These are phyloP conservation scores for Crossocerus cetratus DNA, from an alignment of 2,888 invertebrate genomes.

Conservation along the genomic window DNA sequence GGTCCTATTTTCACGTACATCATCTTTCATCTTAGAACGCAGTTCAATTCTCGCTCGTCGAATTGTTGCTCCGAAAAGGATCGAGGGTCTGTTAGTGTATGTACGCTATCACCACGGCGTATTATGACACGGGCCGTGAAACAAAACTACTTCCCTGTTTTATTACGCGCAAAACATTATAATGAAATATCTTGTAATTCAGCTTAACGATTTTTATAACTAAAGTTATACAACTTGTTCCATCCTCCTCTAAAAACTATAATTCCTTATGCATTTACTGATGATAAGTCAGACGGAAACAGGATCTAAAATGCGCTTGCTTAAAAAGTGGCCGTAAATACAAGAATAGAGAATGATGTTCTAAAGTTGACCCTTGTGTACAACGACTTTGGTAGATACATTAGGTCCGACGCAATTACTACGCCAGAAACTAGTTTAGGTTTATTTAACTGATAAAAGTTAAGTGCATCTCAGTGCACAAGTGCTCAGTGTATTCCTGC, in stretches of 20 bases:
- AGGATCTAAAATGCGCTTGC: conserved; percentile 25
- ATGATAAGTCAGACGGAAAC: conserved; percentile 22
- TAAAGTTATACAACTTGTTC: conserved; percentile 24
- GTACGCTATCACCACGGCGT: neutral
- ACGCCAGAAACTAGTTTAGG: too few species aligned
- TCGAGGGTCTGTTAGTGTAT: neutral
- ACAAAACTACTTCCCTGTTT: conserved; percentile 12
- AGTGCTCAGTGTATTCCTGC: conserved; percentile 7
- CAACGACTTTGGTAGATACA: conserved; percentile 29
- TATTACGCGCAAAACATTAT: conserved; percentile 23
- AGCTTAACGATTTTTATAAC: conserved; percentile 21
- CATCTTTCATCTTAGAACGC: conserved; percentile 5
- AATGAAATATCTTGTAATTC: conserved; percentile 16
- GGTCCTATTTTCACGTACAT: conserved; percentile 34
- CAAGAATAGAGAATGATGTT: conserved; percentile 33
- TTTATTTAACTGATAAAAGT: too few species aligned
- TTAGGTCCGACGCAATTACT: conserved; percentile 8
- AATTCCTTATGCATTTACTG: conserved; percentile 19
- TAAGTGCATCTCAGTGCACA: too few species aligned
- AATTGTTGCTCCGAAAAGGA: conserved; percentile 9
- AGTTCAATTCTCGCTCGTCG: conserved; percentile 10
- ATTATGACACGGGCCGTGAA: neutral
- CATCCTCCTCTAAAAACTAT: conserved; percentile 25
- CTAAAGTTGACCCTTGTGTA: conserved; percentile 25
- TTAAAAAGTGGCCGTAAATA: conserved; percentile 37